Evolutionary conservation across 2,113 vertebrate genomes (phyloP), one percentile per base, ranked within the genome.

Genomic region (Cacatua alba): DNA sequence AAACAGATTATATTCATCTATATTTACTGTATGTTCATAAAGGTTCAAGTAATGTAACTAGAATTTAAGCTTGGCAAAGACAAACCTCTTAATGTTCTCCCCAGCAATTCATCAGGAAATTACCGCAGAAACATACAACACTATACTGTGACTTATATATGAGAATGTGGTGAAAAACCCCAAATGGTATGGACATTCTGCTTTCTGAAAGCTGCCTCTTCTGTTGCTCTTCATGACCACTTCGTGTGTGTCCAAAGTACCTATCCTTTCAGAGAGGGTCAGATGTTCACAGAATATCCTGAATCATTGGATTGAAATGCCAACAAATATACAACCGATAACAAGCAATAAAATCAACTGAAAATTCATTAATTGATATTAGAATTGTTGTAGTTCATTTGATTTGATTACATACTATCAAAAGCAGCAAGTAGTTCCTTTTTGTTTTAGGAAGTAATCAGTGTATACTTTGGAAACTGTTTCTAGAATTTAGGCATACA

Each of bases 1-100:
- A 97, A 97, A 97, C 97, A 97, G 96, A 97, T 97, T 90, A 97
- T 95, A 96, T 94, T 97, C 86, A 94, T 97, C 94, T 91, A 6
- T 86, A 96, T 95, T 94, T 96, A 97, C 86, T 90, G 70, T 93
- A 91, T 63, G 69, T 91, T 97, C 95, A 94, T 95, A 97, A 97
- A 96, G 76, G 65, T 94, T 96, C 85, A 89, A 94, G 90, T 82
- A 96, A 94, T 60, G 94, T 67, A 89, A 81, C 92, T 75, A 94
- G 88, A 94, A 93, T 93, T 93, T 90, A 86, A 88, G 89, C 48
- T 84, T 94, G 94, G 92, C 94, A 94, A 79, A 91, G 28, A 65
- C 63, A 67, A 87, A 69, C 52, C 37, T 91, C 70, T 44, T 95
- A 89, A 95, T 3, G 0, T 93, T 87, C 93, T 96, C 84, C 84